phyloP scores from a whole-genome alignment of 2,888 invertebrate species.

The Lycaena phlaeas region DNA sequence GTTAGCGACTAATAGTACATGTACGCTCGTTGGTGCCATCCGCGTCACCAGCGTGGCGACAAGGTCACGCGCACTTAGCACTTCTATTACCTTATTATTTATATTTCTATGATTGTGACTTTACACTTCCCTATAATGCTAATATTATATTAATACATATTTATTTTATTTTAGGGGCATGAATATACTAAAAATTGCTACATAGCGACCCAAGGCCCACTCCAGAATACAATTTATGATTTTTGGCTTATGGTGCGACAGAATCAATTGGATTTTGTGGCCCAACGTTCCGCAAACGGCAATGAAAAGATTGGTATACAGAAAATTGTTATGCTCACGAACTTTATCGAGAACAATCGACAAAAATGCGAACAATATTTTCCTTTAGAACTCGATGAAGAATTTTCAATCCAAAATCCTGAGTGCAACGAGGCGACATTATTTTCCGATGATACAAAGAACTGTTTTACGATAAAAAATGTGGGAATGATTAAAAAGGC shows the following conservation, averaged over 20 bases:
- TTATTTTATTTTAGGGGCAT: constrained; percentile 83
- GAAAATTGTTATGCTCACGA: constrained; percentile 92
- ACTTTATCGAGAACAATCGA: constrained; percentile 86
- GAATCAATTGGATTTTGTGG: constrained; percentile 47
- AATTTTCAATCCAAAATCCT: constrained; percentile 33
- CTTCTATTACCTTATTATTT: too few species aligned
- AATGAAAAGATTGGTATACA: constrained; percentile 37
- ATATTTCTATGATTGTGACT: too few species aligned
- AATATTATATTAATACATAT: too few species aligned
- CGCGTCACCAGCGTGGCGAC: too few species aligned
- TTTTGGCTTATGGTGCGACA: constrained; percentile 91
- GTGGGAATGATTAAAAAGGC: constrained; percentile 65
- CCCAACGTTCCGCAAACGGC: constrained; percentile 17
- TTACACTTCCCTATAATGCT: too few species aligned
- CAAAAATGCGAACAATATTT: constrained; percentile 93
- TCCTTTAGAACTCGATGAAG: constrained; percentile 74
- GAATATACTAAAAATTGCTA: constrained; percentile 89
- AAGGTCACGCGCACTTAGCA: too few species aligned
- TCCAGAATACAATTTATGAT: constrained; percentile 90
- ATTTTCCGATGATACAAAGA: constrained; percentile 25
- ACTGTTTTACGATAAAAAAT: constrained; percentile 66
- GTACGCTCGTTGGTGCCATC: too few species aligned
- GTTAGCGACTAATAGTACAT: too few species aligned
- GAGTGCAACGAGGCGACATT: constrained; percentile 22
- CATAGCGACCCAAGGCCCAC: constrained; percentile 94